phyloP scores from a whole-genome alignment of 2,888 invertebrate genomes.

The Chalcis sispes region DNA sequence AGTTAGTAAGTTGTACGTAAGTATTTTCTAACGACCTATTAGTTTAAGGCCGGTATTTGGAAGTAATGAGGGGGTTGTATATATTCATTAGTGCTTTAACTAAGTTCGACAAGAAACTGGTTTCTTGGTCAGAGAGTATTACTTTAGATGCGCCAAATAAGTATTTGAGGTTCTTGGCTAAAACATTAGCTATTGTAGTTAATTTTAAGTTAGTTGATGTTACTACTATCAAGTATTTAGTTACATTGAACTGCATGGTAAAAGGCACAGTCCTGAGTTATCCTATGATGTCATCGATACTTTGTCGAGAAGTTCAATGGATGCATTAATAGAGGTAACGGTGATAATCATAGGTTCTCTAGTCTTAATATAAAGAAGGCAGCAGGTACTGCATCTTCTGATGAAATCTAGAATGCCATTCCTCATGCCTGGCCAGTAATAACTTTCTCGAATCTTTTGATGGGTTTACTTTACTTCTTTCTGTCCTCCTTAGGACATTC shows the following conservation, averaged over 20 bases:
- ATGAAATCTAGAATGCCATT: background rate
- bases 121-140: background rate
- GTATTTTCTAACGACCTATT: too few species aligned
- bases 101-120: too few species aligned
- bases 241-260: conserved; percentile 1
- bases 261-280: too few species aligned
- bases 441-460: background rate
- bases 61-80: too few species aligned
- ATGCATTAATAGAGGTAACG: conserved; percentile 57
- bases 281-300: conserved; percentile 25
- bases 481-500: background rate
- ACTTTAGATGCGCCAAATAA: background rate
- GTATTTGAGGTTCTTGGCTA: background rate
- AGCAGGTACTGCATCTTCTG: background rate
- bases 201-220: background rate
- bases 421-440: background rate
- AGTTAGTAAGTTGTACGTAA: too few species aligned
- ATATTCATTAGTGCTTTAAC: too few species aligned
- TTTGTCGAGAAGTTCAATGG: conserved; percentile 62
- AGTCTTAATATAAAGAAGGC: background rate
- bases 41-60: too few species aligned
- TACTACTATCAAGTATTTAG: background rate
- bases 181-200: background rate
- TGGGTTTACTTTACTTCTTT: background rate
- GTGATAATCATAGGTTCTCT: background rate